Percentiles rank a stretch among this genome's conserved stretches.
Evolutionary conservation across 1,140 invertebrate genomes (phyloP).

Genomic region (Ectropis grisescens): DNA sequence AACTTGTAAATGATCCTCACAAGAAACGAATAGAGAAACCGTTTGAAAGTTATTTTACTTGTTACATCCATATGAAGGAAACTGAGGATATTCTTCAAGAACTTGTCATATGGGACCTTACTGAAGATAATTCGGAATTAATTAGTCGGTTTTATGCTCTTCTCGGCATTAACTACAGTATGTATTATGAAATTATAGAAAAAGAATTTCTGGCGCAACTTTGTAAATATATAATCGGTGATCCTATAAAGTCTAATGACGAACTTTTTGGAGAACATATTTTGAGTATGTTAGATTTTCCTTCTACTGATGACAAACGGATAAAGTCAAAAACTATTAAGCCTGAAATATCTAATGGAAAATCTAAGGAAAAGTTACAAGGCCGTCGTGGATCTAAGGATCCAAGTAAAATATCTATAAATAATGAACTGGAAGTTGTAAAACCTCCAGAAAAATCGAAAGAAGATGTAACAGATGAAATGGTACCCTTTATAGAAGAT

Average conservation of each 20-base stretch:
- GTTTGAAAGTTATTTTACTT: slow-evolving; percentile 69
- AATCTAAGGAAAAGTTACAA: slow-evolving; percentile 37
- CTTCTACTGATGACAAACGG: slow-evolving; percentile 40
- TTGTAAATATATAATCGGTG: slow-evolving; percentile 70
- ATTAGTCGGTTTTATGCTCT: slow-evolving; percentile 72
- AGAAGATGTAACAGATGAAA: slow-evolving; percentile 20
- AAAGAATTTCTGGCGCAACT: slow-evolving; percentile 65
- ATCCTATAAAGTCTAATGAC: slow-evolving; percentile 56
- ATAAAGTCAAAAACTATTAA: slow-evolving; percentile 48
- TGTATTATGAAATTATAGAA: slow-evolving; percentile 71
- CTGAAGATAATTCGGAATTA: slow-evolving; percentile 53
- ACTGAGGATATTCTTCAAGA: slow-evolving; percentile 54
- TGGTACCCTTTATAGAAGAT: slow-evolving; percentile 14
- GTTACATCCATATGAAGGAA: slow-evolving; percentile 67
- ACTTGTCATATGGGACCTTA: slow-evolving; percentile 51
- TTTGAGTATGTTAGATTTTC: slow-evolving; percentile 41
- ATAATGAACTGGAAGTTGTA: slow-evolving; percentile 29
- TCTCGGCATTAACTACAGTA: slow-evolving; percentile 67
- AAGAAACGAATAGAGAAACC: slow-evolving; percentile 28
- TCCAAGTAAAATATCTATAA: slow-evolving; percentile 26
- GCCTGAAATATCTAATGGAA: slow-evolving; percentile 31
- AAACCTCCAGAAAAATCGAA: slow-evolving; percentile 29
- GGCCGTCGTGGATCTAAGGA: slow-evolving; percentile 39
- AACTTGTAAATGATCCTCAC: slow-evolving; percentile 59
- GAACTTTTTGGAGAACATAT: slow-evolving; percentile 64